Percentiles rank a stretch among this genome's conserved stretches.
Conservation (phyloP, 2,888 invertebrate genomes). For the Molorchus minor region DNA sequence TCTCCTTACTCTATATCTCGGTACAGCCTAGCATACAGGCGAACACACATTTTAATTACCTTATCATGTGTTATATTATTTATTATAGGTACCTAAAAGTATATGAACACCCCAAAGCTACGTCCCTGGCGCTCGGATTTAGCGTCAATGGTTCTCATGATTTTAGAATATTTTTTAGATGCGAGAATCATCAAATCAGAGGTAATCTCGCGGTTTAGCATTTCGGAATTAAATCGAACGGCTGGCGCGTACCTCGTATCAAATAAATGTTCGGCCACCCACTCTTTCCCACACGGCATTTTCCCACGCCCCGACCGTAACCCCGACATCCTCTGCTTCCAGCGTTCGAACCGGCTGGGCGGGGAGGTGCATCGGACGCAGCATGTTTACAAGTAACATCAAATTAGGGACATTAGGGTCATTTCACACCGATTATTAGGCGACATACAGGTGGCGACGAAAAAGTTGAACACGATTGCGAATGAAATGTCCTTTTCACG, state of each 20-base stretch:
- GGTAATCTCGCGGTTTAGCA: conserved; percentile 47
- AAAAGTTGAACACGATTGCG: neutral
- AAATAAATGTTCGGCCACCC: conserved; percentile 74
- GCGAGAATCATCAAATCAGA: conserved; percentile 52
- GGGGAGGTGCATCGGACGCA: conserved; percentile 17
- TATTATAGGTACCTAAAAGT: too few species aligned
- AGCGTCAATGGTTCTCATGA: conserved; percentile 46
- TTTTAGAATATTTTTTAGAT: too few species aligned
- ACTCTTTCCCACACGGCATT: conserved; percentile 84
- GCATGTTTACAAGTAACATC: conserved; percentile 14
- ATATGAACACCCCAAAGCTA: too few species aligned
- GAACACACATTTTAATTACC: too few species aligned
- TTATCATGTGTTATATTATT: too few species aligned
- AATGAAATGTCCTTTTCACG: too few species aligned
- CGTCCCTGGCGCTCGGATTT: too few species aligned
- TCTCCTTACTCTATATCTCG: too few species aligned
- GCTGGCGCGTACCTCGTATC: conserved; percentile 49
- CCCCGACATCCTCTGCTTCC: conserved; percentile 75
- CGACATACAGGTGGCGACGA: conserved; percentile 8
- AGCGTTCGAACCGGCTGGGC: conserved; percentile 40
- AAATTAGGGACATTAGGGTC: conserved; percentile 33
- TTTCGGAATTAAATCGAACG: conserved; percentile 53
- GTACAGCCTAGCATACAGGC: too few species aligned
- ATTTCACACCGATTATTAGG: conserved; percentile 30
- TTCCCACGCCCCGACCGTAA: conserved; percentile 83